Base-by-base conservation (phyloP, 2,113 vertebrate species). In the Mobula hypostoma region DNA sequence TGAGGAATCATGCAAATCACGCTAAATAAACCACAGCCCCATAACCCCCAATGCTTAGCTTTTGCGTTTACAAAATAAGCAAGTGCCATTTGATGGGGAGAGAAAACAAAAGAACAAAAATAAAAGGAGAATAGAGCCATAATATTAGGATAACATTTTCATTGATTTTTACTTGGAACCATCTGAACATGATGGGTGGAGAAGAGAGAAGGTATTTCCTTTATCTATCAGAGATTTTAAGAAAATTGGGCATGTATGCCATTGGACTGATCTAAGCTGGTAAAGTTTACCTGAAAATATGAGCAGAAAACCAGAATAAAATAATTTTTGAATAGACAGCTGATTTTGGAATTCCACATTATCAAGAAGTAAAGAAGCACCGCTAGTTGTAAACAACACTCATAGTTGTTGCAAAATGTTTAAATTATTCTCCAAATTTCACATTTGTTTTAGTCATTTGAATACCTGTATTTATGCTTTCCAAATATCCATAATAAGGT, bases 401-500 rank as follows among this genome's bases (percentile, higher is more conserved):
- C 48, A n/a, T 58, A 88, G 63, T 63, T 14, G 2, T 87, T 66
- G 29, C 72, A 58, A 29, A 76, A 32, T 8, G 56, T 63, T 74
- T 48, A 29, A n/a, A 56, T 56, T 68, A 77, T 66, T 7, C 14
- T 19, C 12, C 61, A 48, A 48, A 63, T 94, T 66, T 78, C 74
- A 56, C 32, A 29, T 76, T 76, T 58, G 15, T 63, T 77, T 8
- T 27, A 94, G 82, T 74, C 48, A 72, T 27, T 48, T 27, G 68
- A 93, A 11, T 93, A 87, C 83, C 95, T 95, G 96, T 95, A 19
- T 96, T 94, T 0, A 94, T 68, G 32, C 97, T 97, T 96, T 98
- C 96, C 94, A 97, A 85, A 95, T 96, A 95, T 2, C 96, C 96
- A 32, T 95, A 96, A 88, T 85, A 95, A 0, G 97, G 96, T 6